Conservation (phyloP, 2,888 invertebrate genomes). For the Dastarcus helophoroides region DNA sequence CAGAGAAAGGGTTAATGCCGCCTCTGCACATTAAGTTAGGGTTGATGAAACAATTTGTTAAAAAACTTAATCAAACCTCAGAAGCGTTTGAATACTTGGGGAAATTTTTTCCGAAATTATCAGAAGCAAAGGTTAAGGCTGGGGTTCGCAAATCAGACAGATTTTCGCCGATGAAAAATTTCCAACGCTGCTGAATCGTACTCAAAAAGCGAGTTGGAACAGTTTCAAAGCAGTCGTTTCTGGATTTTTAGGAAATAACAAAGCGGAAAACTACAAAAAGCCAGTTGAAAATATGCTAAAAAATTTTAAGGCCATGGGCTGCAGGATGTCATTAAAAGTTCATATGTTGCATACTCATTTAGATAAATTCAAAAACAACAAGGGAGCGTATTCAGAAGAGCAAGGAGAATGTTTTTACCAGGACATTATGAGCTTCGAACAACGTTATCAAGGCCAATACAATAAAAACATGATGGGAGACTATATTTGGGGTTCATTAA, state of each 20-base stretch:
- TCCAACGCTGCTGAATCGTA: background rate
- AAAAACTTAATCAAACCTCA: slow-evolving; percentile 9
- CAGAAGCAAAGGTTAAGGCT: slow-evolving; percentile 7
- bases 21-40: slow-evolving; percentile 16
- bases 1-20: slow-evolving; percentile 13
- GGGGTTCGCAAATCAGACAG: slow-evolving; percentile 18
- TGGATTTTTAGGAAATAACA: slow-evolving; percentile 18
- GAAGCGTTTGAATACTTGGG: slow-evolving; percentile 9
- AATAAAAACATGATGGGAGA: slow-evolving; percentile 19
- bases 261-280: slow-evolving; percentile 20
- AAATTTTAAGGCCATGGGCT: slow-evolving; percentile 14
- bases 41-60: slow-evolving; percentile 14
- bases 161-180: slow-evolving; percentile 11
- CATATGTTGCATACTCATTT: too few species aligned
- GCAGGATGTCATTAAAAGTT: slow-evolving; percentile 22
- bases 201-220: slow-evolving; percentile 3
- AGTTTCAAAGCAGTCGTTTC: slow-evolving; percentile 12
- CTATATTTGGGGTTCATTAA: slow-evolving; percentile 15
- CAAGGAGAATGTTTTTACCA: slow-evolving; percentile 24
- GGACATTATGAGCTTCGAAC: slow-evolving; percentile 20
- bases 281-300: slow-evolving; percentile 19
- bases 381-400: slow-evolving; percentile 22
- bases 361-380: too few species aligned
- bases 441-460: slow-evolving; percentile 18
- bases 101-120: slow-evolving; percentile 4